Conservation (phyloP, 2,113 vertebrate genomes). For the Camarhynchus parvulus region DNA sequence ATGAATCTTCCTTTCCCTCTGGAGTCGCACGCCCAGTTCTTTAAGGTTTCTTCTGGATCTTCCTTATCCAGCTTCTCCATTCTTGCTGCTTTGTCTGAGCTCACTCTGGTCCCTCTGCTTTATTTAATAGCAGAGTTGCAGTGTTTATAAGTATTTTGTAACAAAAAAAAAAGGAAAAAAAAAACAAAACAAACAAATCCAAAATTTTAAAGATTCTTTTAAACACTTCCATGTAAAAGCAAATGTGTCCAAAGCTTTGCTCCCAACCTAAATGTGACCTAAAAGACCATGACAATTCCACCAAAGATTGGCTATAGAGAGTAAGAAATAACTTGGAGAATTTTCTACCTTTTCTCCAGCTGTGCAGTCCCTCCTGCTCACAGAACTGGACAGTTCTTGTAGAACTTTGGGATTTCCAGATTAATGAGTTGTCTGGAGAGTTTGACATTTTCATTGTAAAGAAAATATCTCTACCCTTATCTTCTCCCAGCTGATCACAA, state of each 20-base stretch:
- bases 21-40: background rate
- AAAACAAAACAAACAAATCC: too few relatives aligned
- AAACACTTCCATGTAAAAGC: background rate
- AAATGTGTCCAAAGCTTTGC: background rate
- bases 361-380: background rate
- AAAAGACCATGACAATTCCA: background rate
- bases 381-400: background rate
- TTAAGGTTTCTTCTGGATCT: background rate
- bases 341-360: background rate
- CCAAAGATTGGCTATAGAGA: background rate
- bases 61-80: background rate
- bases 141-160: background rate
- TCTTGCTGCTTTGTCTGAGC: background rate
- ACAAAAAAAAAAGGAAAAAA: background rate
- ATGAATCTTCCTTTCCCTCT: background rate
- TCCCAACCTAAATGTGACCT: background rate
- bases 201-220: background rate
- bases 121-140: background rate
- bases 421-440: background rate
- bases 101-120: background rate
- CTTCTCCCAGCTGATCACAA: background rate
- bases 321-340: background rate
- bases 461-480: background rate
- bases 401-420: background rate
- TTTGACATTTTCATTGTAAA: background rate